Evolutionary conservation across 2,888 invertebrate species (phyloP), one percentile per base, ranked within the genome.

Genomic region (Apodemia zela): DNA sequence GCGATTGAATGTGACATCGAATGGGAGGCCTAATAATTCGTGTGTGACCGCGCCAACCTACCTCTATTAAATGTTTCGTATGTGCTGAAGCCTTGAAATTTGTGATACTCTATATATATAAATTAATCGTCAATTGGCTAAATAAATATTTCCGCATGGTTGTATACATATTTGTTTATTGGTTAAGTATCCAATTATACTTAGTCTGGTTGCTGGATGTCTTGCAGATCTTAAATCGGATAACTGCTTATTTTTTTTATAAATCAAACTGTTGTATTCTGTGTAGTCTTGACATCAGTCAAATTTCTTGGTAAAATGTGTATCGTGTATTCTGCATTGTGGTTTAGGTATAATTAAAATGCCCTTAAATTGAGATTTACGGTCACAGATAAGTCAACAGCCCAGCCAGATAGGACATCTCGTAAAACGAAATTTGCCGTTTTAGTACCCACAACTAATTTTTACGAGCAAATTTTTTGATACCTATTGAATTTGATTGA

Each of bases 101-200:
- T 15, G 25, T 11, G 45, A 29, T 54, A 13, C 42, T 42, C 0
- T 4, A 54, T 25, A 7, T 29, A 54, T 29, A 25, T 25, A 3
- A 21, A 25, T 13, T 15, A 15, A 25, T 25, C 54, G 54, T 54
- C 54, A 54, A 54, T 54, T 15, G 25, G 54, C 54, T 54, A 54
- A 54, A 54, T 54, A 54, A 54, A 25, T 54, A 54, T 54, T 54
- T 25, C 29, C 54, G 54, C 54, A 54, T 54, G 51, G 51, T 54
- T 54, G 51, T 54, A 21, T 49, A 49, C 18, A 54, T 54, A 54
- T 54, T 54, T 54, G 21, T 54, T 54, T 54, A 25, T 54, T 54
- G 51, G 51, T 21, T 13, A 25, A 54, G 21, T 21, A 21, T 54
- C 4, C 13, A 54, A 13, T 54, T 25, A 54, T 21, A 54, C 15